phyloP scores from a whole-genome alignment of 2,797 vertebrate species.

The Crocodylus rhombifer region DNA sequence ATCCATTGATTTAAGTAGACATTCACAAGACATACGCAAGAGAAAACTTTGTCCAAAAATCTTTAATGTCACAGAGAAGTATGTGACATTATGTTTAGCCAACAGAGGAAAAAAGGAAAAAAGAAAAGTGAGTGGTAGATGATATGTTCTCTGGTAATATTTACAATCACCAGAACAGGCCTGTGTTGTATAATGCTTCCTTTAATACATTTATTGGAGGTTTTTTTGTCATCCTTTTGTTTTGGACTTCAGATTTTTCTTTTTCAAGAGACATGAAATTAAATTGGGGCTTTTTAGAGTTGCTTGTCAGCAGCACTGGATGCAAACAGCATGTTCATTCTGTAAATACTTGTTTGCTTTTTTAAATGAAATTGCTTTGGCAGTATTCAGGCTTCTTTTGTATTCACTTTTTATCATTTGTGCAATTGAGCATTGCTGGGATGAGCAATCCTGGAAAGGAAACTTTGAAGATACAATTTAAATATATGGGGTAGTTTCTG shows the following conservation, averaged over 20 bases:
- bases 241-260: background rate
- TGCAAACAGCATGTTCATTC: constrained; percentile 17
- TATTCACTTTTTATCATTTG: background rate
- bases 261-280: background rate
- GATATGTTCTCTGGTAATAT: background rate
- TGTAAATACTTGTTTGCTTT: constrained; percentile 21
- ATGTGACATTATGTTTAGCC: background rate
- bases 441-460: background rate
- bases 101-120: background rate
- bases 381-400: background rate
- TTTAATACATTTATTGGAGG: constrained; percentile 1
- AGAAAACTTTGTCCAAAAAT: background rate
- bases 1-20: background rate
- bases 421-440: constrained; percentile 14
- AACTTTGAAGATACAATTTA: constrained; percentile 9
- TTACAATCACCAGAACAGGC: background rate
- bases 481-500: background rate
- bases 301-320: background rate
- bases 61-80: accelerated
- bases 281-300: background rate
- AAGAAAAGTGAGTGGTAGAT: background rate
- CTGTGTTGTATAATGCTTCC: background rate
- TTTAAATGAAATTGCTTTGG: background rate
- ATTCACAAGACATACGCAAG: background rate
- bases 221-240: accelerated